Conservation (phyloP, 92 coral and sea anemone species). For the Actinernus sp. region DNA sequence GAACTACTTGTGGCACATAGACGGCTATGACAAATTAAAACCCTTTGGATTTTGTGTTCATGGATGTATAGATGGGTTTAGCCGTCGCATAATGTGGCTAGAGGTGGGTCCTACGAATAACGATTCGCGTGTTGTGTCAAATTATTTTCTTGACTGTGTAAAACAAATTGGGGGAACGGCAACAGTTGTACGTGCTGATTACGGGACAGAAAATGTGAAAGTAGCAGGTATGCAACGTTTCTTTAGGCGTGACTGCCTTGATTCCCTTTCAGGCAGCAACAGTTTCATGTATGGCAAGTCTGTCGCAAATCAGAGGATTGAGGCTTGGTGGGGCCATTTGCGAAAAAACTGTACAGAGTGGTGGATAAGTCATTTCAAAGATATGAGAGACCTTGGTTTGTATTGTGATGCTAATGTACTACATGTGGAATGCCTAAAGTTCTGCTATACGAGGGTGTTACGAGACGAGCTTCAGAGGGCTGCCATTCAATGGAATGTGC, state of each 20-base stretch:
- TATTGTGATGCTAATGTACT: conserved; percentile 33
- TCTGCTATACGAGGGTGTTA: conserved; percentile 46
- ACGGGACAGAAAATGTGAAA: conserved; percentile 68
- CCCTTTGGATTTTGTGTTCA: conserved; percentile 67
- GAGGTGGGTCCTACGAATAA: conserved; percentile 63
- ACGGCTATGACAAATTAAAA: conserved; percentile 71
- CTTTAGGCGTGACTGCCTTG: conserved; percentile 60
- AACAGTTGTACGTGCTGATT: conserved; percentile 49
- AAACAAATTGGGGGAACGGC: conserved; percentile 62
- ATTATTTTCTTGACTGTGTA: conserved; percentile 54
- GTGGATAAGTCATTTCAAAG: conserved; percentile 69
- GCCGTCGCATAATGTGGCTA: conserved; percentile 62
- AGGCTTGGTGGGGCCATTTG: conserved; percentile 58
- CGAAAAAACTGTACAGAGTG: conserved; percentile 42
- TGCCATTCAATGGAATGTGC: conserved; percentile 59
- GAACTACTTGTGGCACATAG: conserved; percentile 70
- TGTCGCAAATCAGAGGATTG: conserved; percentile 64
- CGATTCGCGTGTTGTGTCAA: conserved; percentile 64
- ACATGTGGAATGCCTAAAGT: conserved; percentile 63
- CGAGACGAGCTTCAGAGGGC: conserved; percentile 50
- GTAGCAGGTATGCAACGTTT: conserved; percentile 76
- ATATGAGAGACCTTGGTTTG: conserved; percentile 50
- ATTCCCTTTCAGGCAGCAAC: conserved; percentile 61
- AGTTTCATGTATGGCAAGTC: conserved; percentile 63
- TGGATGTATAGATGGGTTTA: conserved; percentile 58